Base-by-base conservation (phyloP, 2,113 vertebrate species). In the Leucopsar rothschildi region DNA sequence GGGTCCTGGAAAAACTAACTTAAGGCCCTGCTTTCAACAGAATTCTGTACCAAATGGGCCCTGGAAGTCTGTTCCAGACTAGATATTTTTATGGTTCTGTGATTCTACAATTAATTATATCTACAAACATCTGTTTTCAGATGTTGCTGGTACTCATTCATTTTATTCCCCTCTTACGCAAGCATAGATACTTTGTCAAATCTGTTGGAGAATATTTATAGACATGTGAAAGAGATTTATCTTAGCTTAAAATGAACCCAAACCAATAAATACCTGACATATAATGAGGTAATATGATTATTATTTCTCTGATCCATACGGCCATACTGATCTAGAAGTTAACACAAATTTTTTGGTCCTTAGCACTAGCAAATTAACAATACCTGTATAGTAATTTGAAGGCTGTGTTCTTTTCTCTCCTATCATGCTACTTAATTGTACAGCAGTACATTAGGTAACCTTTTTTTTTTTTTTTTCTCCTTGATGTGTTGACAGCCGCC, bases 91-190 rank as follows among this genome's bases (percentile, higher is more conserved):
- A 8, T 53, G 19, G 6, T 65, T 59, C 44, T 70, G 17, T 68
- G 19, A 66, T 59, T 73, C 9, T 31, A 25, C 27, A 70, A 12
- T 23, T 3, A 70, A 56, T 80, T 87, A 13, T 27, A 31, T 56
- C 5, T 28, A 75, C 10, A 82, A 69, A 45, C 8, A 60, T 25
- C 16, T 65, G 19, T 31, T 64, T 52, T 78, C 20, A 40, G 25
- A 29, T 40, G 6, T 23, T 71, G 6, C 35, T 71, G 1, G 1
- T 49, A 49, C 5, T 24, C 42, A 7, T 31, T 31, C 0, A 57
- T 65, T 69, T 75, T 37, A 44, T 83, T 56, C 6, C 1, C 2
- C 10, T 37, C 4, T 39, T 63, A 22, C 5, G 33, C 4, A 77
- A 63, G n/a, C 13, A 63, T 27, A 35, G 12, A 39, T 28, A 42